Base-by-base conservation (phyloP, 2,113 vertebrate genomes). In the Platycercus adscitus region DNA sequence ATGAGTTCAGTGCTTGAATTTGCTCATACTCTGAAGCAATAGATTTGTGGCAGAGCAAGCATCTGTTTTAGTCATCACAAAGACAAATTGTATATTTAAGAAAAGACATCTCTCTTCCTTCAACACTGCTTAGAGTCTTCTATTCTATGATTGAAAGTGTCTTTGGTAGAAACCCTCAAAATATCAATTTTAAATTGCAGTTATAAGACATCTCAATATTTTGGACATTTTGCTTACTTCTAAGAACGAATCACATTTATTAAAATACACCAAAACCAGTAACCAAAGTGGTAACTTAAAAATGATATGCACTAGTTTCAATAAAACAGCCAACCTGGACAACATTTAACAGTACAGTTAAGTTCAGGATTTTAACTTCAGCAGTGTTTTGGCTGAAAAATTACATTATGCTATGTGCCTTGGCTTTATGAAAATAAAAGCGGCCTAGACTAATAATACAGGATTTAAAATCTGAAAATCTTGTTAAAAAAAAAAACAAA, bases 351-450 rank as follows among this genome's bases (percentile, higher is more conserved):
- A 82, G 50, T 73, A 82, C 33, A 81, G 81, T 77, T 65, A 84
- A 78, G 18, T 92, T 96, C 80, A 72, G 78, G 75, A 70, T 77
- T 88, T 95, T 86, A 63, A 81, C 33, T 90, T 79, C 47, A 81
- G 13, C 35, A 83, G 35, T 95, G 76, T 65, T 93, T 71, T 68
- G 72, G 60, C 84, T 86, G 55, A 29, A 91, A 72, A 86, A 84
- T 90, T 60, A 65, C 41, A 13, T 81, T 89, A 37, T 58, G 81
- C 75, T 66, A 88, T 95, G 49, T 90, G 41, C 43, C 79, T 82
- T 89, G 72, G 90, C 66, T 81, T 86, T 60, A 68, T 47, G 43
- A 92, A 95, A 88, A 90, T 70, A 90, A 35, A 64, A 90, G 20
- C 46, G 50, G 14, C 33, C 49, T n/a, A 92, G 43, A 53, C 44